A percentile compares a stretch with the other conserved stretches of the same genome.
These are phyloP conservation scores for Pterostichus niger DNA, from an alignment of 2,888 invertebrate genomes.

Conservation along the genomic window DNA sequence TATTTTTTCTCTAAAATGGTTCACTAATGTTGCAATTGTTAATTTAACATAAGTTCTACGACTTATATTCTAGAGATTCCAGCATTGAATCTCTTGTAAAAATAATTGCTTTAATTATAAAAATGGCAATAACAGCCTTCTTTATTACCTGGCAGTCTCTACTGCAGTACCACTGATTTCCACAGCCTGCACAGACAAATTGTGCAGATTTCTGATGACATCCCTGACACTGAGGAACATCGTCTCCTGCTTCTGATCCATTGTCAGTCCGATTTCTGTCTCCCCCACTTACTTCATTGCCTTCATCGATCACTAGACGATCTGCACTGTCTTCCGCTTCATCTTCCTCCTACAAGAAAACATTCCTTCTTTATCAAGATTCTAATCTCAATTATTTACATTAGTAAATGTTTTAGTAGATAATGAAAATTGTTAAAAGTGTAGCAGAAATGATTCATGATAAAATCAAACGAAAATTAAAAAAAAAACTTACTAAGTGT, in stretches of 20 bases:
- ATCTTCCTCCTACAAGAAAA: slow-evolving; percentile 74
- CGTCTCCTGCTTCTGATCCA: slow-evolving; percentile 77
- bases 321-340: slow-evolving; percentile 84
- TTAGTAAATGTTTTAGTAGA: neutral
- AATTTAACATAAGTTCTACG: too few species aligned
- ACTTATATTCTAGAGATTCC: too few species aligned
- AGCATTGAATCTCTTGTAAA: too few species aligned
- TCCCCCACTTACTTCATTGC: slow-evolving; percentile 76
- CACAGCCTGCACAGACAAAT: slow-evolving; percentile 94
- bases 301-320: slow-evolving; percentile 81
- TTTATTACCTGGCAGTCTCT: slow-evolving; percentile 91
- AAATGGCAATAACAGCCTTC: too few species aligned
- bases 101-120: neutral
- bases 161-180: slow-evolving; percentile 97
- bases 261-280: slow-evolving; percentile 73
- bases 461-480: slow-evolving; percentile 39
- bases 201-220: slow-evolving; percentile 90
- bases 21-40: too few species aligned
- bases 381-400: neutral
- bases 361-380: neutral
- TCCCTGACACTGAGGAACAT: slow-evolving; percentile 90
- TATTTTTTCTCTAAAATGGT: too few species aligned
- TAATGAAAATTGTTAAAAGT: neutral
- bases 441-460: slow-evolving; percentile 18
- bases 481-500: slow-evolving; percentile 59